These are phyloP conservation scores for Agelaius phoeniceus DNA, from an alignment of 2,113 vertebrate genomes.

Conservation along the genomic window DNA sequence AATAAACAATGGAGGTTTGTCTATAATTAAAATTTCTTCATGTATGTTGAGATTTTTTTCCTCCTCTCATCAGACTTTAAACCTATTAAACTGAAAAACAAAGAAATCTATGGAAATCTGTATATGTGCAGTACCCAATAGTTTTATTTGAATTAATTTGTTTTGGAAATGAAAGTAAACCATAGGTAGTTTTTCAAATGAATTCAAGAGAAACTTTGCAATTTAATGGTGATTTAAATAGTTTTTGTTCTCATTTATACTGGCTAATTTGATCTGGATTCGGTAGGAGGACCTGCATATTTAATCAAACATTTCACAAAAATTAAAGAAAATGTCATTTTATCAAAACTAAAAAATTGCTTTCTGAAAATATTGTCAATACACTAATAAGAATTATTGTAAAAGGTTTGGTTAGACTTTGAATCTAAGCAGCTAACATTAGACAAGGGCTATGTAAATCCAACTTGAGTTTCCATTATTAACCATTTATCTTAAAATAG, in stretches of 20 bases:
- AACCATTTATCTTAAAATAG: conserved; percentile 17
- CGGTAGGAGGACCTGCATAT: not conserved
- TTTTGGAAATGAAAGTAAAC: not conserved
- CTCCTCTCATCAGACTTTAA: not conserved
- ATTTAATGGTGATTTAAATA: not conserved
- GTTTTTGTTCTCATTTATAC: not conserved
- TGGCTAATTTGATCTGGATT: not conserved
- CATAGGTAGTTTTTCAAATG: not conserved
- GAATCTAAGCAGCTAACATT: not conserved
- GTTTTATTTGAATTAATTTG: not conserved
- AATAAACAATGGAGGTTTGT: not conserved
- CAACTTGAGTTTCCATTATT: conserved; percentile 1
- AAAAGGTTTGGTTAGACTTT: not conserved
- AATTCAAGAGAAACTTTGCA: not conserved
- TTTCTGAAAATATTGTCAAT: not conserved
- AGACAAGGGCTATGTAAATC: not conserved
- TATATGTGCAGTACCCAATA: not conserved
- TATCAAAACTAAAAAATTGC: not conserved
- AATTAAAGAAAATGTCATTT: not conserved
- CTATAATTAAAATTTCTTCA: not conserved
- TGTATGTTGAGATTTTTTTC: not conserved
- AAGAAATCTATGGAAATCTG: not conserved
- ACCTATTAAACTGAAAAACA: not conserved
- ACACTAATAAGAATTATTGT: not conserved
- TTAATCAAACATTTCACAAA: not conserved